Conservation (phyloP, 2,113 vertebrate genomes). For the Symphodus melops region DNA sequence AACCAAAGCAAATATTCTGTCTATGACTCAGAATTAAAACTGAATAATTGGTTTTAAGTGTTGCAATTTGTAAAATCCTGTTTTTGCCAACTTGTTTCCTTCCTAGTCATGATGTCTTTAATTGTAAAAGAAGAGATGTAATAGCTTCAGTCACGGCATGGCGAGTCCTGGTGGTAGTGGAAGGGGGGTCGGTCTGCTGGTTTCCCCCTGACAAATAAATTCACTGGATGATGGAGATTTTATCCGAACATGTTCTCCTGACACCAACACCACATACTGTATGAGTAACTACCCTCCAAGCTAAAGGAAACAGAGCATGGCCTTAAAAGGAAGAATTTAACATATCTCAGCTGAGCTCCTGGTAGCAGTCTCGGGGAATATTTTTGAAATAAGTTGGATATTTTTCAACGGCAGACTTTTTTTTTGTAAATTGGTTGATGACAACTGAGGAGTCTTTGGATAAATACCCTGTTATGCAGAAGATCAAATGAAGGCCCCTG, state of each 20-base stretch:
- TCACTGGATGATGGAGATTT: constrained; percentile 61
- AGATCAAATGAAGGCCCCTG: too few species aligned
- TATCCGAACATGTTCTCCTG: constrained; percentile 51
- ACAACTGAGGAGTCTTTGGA: not conserved
- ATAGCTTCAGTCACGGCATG: constrained; percentile 72
- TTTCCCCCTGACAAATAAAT: constrained; percentile 61
- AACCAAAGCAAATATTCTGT: constrained; percentile 64
- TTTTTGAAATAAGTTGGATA: not conserved
- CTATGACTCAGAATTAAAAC: constrained; percentile 69
- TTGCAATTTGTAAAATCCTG: constrained; percentile 73
- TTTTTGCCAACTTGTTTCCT: constrained; percentile 71
- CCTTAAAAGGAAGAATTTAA: constrained; percentile 43
- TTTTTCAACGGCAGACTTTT: constrained; percentile 7
- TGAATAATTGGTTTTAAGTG: constrained; percentile 75
- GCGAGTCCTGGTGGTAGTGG: constrained; percentile 23
- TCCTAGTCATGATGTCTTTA: constrained; percentile 68
- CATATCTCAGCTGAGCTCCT: constrained; percentile 3
- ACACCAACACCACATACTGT: constrained; percentile 32
- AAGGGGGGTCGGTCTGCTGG: not conserved
- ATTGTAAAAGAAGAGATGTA: constrained; percentile 69
- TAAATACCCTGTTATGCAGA: too few species aligned
- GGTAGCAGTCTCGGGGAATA: constrained; percentile 6
- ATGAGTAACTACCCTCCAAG: constrained; percentile 42
- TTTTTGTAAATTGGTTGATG: constrained; percentile 16
- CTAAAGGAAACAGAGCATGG: constrained; percentile 29